Evolutionary conservation across 2,113 vertebrate genomes (phyloP).

Genomic region (Rattus norvegicus): GRCr8 NC_086034.1:36434001-36434500

Average conservation of each 20-base stretch:
- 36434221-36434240: conserved; percentile 58
- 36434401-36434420: not conserved
- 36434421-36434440: not conserved
- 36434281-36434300: conserved; percentile 57
- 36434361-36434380: not conserved
- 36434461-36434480: not conserved
- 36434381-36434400: conserved; percentile 6
- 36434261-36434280: conserved; percentile 67
- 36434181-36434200: conserved; percentile 26
- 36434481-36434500: not conserved
- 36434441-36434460: not conserved
- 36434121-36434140: conserved; percentile 78
- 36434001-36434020: conserved; percentile 81
- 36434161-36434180: conserved; percentile 63
- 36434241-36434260: conserved; percentile 75
- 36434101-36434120: conserved; percentile 78
- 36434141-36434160: conserved; percentile 36
- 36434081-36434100: conserved; percentile 80
- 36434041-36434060: conserved; percentile 84
- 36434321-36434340: conserved; percentile 54
- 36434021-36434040: conserved; percentile 77
- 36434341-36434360: not conserved
- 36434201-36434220: conserved; percentile 50
- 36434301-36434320: conserved; percentile 48
- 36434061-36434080: conserved; percentile 82